A percentile compares a stretch with the other conserved stretches of the same genome.
Conservation (phyloP, 2,888 invertebrate species). For the Nephrocerus scutellatus region DNA sequence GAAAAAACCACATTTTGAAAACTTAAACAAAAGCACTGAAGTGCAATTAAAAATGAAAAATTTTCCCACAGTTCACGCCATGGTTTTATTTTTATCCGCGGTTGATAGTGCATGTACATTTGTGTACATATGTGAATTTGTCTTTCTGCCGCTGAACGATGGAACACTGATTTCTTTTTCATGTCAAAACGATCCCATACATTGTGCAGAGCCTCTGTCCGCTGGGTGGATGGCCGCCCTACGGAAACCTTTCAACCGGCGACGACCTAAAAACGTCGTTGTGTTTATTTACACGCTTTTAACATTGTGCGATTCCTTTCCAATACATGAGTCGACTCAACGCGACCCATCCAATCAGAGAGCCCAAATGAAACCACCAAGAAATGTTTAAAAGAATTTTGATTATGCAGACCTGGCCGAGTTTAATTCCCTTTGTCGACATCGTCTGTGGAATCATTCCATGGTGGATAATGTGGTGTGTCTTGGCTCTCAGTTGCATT, state of each 20-base stretch:
- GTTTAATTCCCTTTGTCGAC: too few relatives aligned
- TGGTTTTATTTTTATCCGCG: not conserved
- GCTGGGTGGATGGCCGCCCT: too few relatives aligned
- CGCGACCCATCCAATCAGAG: constrained; percentile 4
- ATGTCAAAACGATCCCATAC: constrained; percentile 33
- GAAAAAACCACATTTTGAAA: too few relatives aligned
- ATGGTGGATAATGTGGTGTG: too few relatives aligned
- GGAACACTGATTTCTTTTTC: constrained; percentile 41
- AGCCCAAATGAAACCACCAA: not conserved
- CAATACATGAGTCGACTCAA: constrained; percentile 33
- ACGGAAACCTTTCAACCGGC: too few relatives aligned
- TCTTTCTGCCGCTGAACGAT: constrained; percentile 16
- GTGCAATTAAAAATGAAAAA: constrained; percentile 43
- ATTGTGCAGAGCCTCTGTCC: too few relatives aligned
- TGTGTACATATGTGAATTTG: constrained; percentile 12
- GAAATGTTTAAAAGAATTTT: not conserved
- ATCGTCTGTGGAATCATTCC: too few relatives aligned
- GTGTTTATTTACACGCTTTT: constrained; percentile 29
- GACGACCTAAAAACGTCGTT: too few relatives aligned
- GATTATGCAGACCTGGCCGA: constrained; percentile 2
- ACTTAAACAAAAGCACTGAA: too few relatives aligned
- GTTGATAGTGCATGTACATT: constrained; percentile 5
- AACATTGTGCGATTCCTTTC: constrained; percentile 38
- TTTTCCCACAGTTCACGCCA: constrained; percentile 35
- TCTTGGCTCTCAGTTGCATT: too few relatives aligned